Evolutionary conservation across 2,888 invertebrate species (phyloP), one percentile per base, ranked within the genome.

Genomic region (Meloe dianella): DNA sequence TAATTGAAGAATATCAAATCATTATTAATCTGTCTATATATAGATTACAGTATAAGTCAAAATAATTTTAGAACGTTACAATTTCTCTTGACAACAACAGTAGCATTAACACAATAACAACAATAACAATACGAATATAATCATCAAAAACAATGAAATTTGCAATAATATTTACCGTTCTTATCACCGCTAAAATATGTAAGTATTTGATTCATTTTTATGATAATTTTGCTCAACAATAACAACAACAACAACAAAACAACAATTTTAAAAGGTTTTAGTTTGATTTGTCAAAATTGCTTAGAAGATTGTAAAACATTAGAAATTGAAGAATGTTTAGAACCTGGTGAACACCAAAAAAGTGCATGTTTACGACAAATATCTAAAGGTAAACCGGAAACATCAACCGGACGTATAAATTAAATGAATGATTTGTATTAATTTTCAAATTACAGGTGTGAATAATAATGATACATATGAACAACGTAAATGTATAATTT

Each of bases 401-500:
- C 9, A 38, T 27, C 2, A 2, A 41, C 17, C 41, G 22, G 47
- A 51, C 22, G n/a, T n/a, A n/a, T n/a, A n/a, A n/a, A n/a, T n/a
- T n/a, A n/a, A n/a, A 51, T 51, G 41, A 51, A 24, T 51, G 27
- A 61, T 41, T 47, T 29, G 7, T 27, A 54, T 41, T 9, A 24
- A 20, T 27, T 32, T 17, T 7, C 2, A 7, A 41, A n/a, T 41
- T 38, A 9, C 12, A 60, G 24, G 17, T 17, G 8, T 17, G n/a
- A 20, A 60, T 60, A 3, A 9, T 27, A 63, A 65, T 51, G 27
- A 22, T 1, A 60, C 60, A n/a, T 51, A 63, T n/a, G 41, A 65
- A 27, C 68, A 68, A 64, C 54, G 66, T 29, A 68, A 68, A 41
- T 68, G 68, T 32, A 64, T 66, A 14, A 27, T 68, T 22, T 68